Conservation (phyloP, 2,113 vertebrate genomes). For the Peromyscus californicus region DNA sequence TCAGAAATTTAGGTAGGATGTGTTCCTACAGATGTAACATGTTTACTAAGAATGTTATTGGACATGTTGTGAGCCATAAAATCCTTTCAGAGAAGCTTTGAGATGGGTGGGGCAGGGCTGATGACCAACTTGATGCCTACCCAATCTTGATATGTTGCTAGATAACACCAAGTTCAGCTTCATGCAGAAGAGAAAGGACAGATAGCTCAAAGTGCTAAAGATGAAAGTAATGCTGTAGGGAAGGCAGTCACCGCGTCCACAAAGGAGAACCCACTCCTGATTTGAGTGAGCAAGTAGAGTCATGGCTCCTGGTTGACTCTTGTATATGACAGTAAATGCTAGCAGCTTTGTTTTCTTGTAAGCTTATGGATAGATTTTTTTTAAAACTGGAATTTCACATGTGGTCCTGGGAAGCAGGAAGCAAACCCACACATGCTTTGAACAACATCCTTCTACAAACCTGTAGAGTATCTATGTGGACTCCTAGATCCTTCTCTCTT, state of each 20-base stretch:
- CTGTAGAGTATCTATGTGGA: not conserved
- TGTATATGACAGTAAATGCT: not conserved
- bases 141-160: rapidly evolving
- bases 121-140: not conserved
- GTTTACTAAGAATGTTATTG: not conserved
- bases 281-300: not conserved
- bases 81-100: too few relatives aligned
- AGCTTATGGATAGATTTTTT: not conserved
- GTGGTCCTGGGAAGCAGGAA: not conserved
- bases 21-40: not conserved
- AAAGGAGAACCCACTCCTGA: not conserved
- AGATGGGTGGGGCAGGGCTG: not conserved
- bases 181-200: not conserved
- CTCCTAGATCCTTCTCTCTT: not conserved
- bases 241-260: not conserved
- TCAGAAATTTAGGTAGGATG: not conserved
- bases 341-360: not conserved
- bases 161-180: not conserved
- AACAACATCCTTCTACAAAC: not conserved
- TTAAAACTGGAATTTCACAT: not conserved
- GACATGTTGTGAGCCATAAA: not conserved
- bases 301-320: not conserved
- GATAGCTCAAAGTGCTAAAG: not conserved
- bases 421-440: not conserved
- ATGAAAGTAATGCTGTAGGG: not conserved